Base-by-base conservation (phyloP, 2,888 invertebrate genomes). In the Lasius platythorax region DNA sequence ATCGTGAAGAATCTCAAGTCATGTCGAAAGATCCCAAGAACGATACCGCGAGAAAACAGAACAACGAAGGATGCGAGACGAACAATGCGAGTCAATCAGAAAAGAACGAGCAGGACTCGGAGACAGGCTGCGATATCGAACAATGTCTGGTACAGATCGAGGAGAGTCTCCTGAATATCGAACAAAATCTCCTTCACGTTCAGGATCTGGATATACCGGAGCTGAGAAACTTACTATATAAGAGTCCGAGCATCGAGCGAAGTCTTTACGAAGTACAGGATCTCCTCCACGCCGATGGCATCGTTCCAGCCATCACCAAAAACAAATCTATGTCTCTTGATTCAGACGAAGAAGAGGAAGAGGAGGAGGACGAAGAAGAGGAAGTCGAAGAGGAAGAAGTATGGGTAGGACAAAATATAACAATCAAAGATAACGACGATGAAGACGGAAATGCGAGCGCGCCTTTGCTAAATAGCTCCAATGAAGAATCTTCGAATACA, bases 111-210 rank as follows among this genome's bases (percentile, higher is more conserved):
- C 40, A 67, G 0, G 50, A 66, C 12, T 46, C 58, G 0, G 86
- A 83, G 18, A 66, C 90, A 5, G 86, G 83, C 4, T 92, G 89
- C 61, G 94, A 94, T 64, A 94, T 94, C 18, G 93, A 94, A 67
- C 92, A 94, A 76, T 94, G 93, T 72, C 89, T 94, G 73, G 92
- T 94, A 4, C 92, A 94, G 72, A 94, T 94, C 63, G 93, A 94
- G 73, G 92, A 94, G 84, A 94, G 94, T 56, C 91, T 94, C 5
- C 64, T 93, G 28, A 94, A 93, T 72, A 94, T 94, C 30, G 94
- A 94, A 53, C 92, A 94, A 75, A 94, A 93, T 86, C 86, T 94
- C 2, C 87, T 93, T 3, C 93, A 94, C 68, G 93, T 94, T 2
- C 93, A 94, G 30, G 91, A 94, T 28, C 87, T 94, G 6, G 93